phyloP scores from a whole-genome alignment of 2,888 invertebrate genomes.

The Drosophila fulvimacula region DNA sequence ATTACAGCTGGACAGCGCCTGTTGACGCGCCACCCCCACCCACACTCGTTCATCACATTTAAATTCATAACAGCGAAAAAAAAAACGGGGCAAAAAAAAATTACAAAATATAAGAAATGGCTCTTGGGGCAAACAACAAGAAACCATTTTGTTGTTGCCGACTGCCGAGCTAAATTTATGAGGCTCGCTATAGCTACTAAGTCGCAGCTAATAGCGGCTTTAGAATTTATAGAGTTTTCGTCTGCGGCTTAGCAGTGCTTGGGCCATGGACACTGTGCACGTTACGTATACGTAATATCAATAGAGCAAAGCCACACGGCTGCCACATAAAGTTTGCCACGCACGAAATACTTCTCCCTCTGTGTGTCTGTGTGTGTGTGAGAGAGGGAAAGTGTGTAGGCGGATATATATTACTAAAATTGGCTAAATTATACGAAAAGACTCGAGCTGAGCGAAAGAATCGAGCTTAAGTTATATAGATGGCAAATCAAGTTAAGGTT shows the following conservation, averaged over 20 bases:
- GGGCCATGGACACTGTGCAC: conserved; percentile 26
- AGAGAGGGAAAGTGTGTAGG: neutral
- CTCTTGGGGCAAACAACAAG: conserved; percentile 6
- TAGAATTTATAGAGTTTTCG: conserved; percentile 77
- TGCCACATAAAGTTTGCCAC: conserved; percentile 22
- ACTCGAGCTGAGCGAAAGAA: neutral
- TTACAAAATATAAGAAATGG: conserved; percentile 11
- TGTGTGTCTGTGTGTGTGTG: neutral
- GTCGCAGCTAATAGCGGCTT: conserved; percentile 75
- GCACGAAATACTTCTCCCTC: conserved; percentile 3
- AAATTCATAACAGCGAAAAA: conserved; percentile 67
- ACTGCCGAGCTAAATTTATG: conserved; percentile 63
- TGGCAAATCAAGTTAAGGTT: neutral
- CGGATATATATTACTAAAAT: conserved; percentile 3
- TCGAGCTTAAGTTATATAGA: conserved; percentile 1
- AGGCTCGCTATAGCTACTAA: conserved; percentile 63
- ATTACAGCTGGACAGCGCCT: conserved; percentile 38
- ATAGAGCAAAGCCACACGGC: conserved; percentile 24
- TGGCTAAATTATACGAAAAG: conserved; percentile 10
- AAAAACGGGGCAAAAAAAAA: neutral
- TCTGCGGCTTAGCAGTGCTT: conserved; percentile 68
- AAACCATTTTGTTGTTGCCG: conserved; percentile 45
- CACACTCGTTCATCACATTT: conserved; percentile 70
- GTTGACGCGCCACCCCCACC: conserved; percentile 2
- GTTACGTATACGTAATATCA: conserved; percentile 58